Evolutionary conservation across 2,113 vertebrate species (phyloP).

Genomic region (Poeciliopsis prolifica): DNA sequence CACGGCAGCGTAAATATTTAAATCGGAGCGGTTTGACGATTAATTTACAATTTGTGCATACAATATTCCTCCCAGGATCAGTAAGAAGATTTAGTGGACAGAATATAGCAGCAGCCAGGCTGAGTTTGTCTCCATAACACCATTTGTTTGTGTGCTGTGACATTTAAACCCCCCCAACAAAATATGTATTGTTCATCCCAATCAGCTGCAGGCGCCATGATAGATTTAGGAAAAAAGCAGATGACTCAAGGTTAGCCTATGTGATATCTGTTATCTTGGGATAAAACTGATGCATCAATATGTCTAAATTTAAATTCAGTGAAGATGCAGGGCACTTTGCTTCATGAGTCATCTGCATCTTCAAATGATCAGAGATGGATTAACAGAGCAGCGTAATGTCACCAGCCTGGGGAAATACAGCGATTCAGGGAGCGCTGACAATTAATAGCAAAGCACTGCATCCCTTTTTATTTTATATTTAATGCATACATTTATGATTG

Average conservation of each 20-base stretch:
- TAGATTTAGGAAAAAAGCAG: conserved; percentile 13
- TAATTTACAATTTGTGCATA: background rate
- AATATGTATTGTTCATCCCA: conserved; percentile 26
- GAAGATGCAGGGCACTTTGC: conserved; percentile 3
- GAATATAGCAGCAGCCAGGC: background rate
- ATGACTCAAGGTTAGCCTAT: conserved; percentile 32
- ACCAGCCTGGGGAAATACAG: conserved; percentile 12
- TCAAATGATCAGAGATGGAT: conserved; percentile 40
- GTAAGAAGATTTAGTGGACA: background rate
- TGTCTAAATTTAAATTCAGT: conserved; percentile 31
- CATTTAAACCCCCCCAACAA: conserved; percentile 47
- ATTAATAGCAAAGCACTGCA: no score
- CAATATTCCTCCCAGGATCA: background rate
- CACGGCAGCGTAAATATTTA: background rate
- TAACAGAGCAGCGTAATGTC: conserved; percentile 24
- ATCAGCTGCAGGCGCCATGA: conserved; percentile 12
- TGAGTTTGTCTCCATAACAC: conserved; percentile 4
- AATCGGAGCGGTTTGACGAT: background rate
- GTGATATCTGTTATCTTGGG: conserved; percentile 34
- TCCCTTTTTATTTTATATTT: no score
- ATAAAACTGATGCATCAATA: conserved; percentile 30
- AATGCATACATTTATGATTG: no score
- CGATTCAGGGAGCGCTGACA: background rate
- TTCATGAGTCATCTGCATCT: conserved; percentile 18
- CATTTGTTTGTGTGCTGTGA: conserved; percentile 43